Evolutionary conservation across 2,888 invertebrate species (phyloP), one percentile per base, ranked within the genome.

Genomic region (Callimorpha dominula): DNA sequence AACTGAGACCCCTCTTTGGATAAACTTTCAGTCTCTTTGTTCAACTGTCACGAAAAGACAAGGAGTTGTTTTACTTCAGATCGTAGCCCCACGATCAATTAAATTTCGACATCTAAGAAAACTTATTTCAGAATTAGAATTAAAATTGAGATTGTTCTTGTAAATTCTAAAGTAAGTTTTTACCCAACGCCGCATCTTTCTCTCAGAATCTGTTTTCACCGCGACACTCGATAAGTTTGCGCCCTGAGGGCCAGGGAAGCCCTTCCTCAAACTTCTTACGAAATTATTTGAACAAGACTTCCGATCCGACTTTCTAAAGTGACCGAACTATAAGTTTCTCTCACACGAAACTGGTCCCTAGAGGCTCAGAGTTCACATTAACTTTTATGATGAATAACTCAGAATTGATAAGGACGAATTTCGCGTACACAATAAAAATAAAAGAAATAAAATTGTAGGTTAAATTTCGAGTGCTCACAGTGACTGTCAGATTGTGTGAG

Each of bases 231-330:
- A 91, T 91, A 93, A 94, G 88, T 92, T 93, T 88, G 79, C 89
- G 85, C 91, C 93, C 91, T 87, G 75, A 83, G 91, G 92, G 89
- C 87, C 78, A 85, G 79, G 83, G 88, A 90, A 92, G 89, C 91
- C 93, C 91, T 92, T 90, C 88, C 87, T 88, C 88, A 90, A 94
- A 92, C 90, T 94, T 92, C 91, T 92, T 92, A 91, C 91, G 81
- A 93, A 93, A 94, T 94, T 94, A 93, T 94, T 94, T 92, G 92
- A 92, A 92, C 92, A 91, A 91, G 90, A 80, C 80, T 82, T 78
- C 73, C 76, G 70, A 81, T 73, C 70, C 84, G 68, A 80, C 82
- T 78, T 80, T 84, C 81, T 84, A 79, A 81, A 86, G 78, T 73
- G 82, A 74, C 80, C 77, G 74, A 84, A 84, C 79, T 84, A 82